Evolutionary conservation across 2,888 invertebrate species (phyloP), one percentile per base, ranked within the genome.

Genomic region (Lepeophtheirus nordmannii): DNA sequence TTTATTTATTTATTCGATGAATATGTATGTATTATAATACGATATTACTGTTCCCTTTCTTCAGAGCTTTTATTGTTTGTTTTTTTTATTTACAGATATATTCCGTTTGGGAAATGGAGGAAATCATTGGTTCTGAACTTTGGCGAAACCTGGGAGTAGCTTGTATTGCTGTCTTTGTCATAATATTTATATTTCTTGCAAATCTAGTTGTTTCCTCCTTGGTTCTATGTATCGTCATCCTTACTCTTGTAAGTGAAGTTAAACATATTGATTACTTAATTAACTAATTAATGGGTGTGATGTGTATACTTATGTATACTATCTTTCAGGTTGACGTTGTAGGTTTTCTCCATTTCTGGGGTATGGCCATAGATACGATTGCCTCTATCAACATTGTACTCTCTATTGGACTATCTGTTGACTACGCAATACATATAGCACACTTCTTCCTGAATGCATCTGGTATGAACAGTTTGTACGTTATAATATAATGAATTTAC

Each of bases 261-360:
- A 20, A 22, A 17, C 30, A 20, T n/a, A 20, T 7, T 17, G 7
- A 17, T 5, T 9, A 12, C 1, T 57, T 11, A 20, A 57, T 57
- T 38, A 8, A 37, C 14, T 10, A 39, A 12, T 30, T n/a, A 67
- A 11, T 58, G 46, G n/a, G n/a, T n/a, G n/a, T n/a, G n/a, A n/a
- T n/a, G n/a, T n/a, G n/a, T n/a, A n/a, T 41, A 20, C 65, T 64
- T 12, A 40, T 57, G 58, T n/a, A n/a, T n/a, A 56, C 69, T 53
- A 66, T 70, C 30, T 73, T 75, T 67, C 71, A 78, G 72, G 73
- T 84, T 0, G 83, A 86, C 38, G 67, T 69, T 53, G 68, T 85
- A 70, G 87, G 87, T 1, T 83, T 83, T 73, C 86, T 87, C 85
- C 84, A 85, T 73, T 80, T 82, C 70, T 88, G 87, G 88, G 78